Conservation (phyloP, 2,113 vertebrate genomes). For the Serinus canaria region DNA sequence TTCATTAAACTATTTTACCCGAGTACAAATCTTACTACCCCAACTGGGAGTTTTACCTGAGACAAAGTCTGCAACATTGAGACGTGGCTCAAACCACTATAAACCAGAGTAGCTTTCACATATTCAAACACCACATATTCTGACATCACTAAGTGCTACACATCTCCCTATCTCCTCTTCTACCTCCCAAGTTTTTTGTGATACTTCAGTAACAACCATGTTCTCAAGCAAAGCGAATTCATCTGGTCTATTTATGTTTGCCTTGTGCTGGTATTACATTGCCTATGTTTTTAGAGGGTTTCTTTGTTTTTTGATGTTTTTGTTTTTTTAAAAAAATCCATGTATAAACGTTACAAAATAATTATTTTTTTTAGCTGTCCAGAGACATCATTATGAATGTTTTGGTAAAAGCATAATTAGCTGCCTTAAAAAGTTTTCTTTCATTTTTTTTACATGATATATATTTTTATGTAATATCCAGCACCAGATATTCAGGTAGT, state of each 20-base stretch:
- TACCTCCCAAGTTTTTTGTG: not conserved
- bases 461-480: constrained; percentile 67
- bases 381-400: constrained; percentile 69
- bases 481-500: constrained; percentile 71
- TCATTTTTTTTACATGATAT: constrained; percentile 45
- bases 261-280: constrained; percentile 66
- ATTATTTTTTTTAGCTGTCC: constrained; percentile 60
- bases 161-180: not conserved
- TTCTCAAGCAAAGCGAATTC: constrained; percentile 54
- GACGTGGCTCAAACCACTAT: not conserved
- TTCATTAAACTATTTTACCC: not conserved
- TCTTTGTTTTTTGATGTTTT: constrained; percentile 5
- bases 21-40: not conserved
- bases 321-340: constrained; percentile 54
- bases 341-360: constrained; percentile 74
- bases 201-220: not conserved
- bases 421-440: constrained; percentile 76
- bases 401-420: constrained; percentile 81
- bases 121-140: not conserved
- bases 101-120: not conserved
- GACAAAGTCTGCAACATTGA: constrained; percentile 3
- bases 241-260: constrained; percentile 60
- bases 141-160: not conserved
- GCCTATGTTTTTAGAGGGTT: constrained; percentile 41
- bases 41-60: constrained; percentile 23